These are phyloP conservation scores for Ctenopoma multispine DNA, from an alignment of 2,797 vertebrate genomes.

Conservation along the genomic window DNA sequence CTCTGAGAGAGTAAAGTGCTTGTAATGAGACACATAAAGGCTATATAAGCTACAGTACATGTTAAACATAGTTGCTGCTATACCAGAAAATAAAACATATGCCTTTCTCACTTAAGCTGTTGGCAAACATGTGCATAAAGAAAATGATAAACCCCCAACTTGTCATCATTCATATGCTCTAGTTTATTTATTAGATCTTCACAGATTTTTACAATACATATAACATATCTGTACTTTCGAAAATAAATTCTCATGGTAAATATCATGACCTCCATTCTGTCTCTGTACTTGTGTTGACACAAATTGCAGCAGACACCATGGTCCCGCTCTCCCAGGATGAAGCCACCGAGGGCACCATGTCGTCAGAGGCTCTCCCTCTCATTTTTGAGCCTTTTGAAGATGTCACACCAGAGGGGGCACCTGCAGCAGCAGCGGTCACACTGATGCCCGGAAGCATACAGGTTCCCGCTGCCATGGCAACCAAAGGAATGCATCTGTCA, in stretches of 20 bases:
- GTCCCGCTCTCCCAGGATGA: slow-evolving; percentile 75
- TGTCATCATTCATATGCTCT: not conserved
- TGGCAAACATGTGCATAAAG: slow-evolving; percentile 3
- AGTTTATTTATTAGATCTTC: slow-evolving; percentile 13
- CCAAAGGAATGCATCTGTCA: slow-evolving; percentile 57
- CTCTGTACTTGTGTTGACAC: slow-evolving; percentile 35
- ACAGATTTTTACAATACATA: slow-evolving; percentile 11
- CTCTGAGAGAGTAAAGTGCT: slow-evolving; percentile 13
- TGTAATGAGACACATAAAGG: slow-evolving; percentile 49
- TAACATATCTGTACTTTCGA: slow-evolving; percentile 14
- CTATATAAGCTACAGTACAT: slow-evolving; percentile 17
- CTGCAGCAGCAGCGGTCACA: slow-evolving; percentile 28
- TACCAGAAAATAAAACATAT: slow-evolving; percentile 10
- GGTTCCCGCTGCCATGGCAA: slow-evolving; percentile 60
- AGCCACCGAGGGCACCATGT: slow-evolving; percentile 82
- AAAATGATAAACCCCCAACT: slow-evolving; percentile 14
- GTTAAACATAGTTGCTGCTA: slow-evolving; percentile 14
- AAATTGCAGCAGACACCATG: slow-evolving; percentile 63
- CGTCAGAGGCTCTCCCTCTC: slow-evolving; percentile 82
- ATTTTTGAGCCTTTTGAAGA: slow-evolving; percentile 86
- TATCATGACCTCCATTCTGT: slow-evolving; percentile 14
- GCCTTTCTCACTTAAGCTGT: slow-evolving; percentile 31
- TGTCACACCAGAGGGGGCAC: slow-evolving; percentile 55
- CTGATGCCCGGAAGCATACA: slow-evolving; percentile 44
- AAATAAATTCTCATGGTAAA: not conserved